phyloP scores from a whole-genome alignment of 2,797 vertebrate genomes.

The Loriculus beryllinus region DNA sequence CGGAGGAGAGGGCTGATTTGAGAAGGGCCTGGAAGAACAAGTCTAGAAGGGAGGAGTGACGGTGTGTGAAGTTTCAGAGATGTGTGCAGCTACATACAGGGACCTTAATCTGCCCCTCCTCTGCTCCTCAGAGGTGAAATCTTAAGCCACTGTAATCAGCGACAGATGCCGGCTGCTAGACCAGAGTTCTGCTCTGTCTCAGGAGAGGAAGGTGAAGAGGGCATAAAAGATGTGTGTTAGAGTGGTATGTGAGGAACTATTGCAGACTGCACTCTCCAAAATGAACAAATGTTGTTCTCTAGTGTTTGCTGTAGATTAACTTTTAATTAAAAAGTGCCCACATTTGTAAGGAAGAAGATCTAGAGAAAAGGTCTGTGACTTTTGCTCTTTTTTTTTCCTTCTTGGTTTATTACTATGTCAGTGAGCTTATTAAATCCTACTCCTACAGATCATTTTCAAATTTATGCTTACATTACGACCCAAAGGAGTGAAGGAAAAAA shows the following conservation, averaged over 20 bases:
- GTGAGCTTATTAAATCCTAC: constrained; percentile 61
- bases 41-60: background rate
- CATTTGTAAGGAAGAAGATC: constrained; percentile 20
- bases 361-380: constrained; percentile 27
- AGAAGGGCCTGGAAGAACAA: background rate
- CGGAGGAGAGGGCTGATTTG: background rate
- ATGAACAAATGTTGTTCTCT: constrained; percentile 34
- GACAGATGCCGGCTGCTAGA: background rate
- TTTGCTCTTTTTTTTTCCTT: background rate
- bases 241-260: background rate
- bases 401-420: constrained; percentile 26
- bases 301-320: background rate
- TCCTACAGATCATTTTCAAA: constrained; percentile 69
- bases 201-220: background rate
- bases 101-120: background rate
- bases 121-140: background rate
- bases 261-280: background rate
- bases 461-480: constrained; percentile 47
- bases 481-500: constrained; percentile 33
- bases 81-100: background rate
- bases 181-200: background rate
- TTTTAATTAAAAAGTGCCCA: background rate
- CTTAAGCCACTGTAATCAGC: background rate
- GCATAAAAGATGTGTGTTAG: background rate
- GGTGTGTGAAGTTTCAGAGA: background rate